Base-by-base conservation (phyloP, 64 coral and sea anemone genomes). In the Montipora cactus region DNA sequence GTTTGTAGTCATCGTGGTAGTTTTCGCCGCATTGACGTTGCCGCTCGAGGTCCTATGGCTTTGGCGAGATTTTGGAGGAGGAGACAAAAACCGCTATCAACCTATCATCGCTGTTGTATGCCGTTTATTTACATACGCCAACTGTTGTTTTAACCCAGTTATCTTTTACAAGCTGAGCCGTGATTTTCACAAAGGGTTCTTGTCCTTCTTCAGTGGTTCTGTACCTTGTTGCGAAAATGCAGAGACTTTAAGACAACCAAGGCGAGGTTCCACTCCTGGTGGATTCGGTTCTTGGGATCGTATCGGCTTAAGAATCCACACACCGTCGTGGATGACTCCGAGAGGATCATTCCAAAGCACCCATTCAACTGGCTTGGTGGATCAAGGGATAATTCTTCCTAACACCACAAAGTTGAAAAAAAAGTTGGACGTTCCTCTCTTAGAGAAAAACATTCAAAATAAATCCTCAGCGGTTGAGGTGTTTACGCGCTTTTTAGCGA, bases 81-180 rank as follows among this genome's bases (percentile, higher is more conserved):
- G 93, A 8, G 7, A 78, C 8, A 10, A 78, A 15, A 87, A 74
- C 37, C 89, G 2, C 25, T 70, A 79, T 18, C 95, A 89, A 55
- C 61, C 57, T 7, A 92, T 80, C 47, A 81, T 81, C 3, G 47
- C 91, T 5, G 80, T 95, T 64, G 44, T 95, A 2, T 98, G 96
- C 53, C 94, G 96, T 86, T 79, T 98, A 48, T 98, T 98, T 58
- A 98, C 96, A 3, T 98, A 98, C 58, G 84, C 93, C 11, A 98
- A 98, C 55, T 89, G 88, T 4, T 93, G 94, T n/a, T 83, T 90
- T 19, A 98, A 98, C 44, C 96, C 96, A 2, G 49, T 92, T 8
- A 98, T 98, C 49, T 98, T 95, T 80, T 88, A 91, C 51, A 89
- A 89, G 19, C 92, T 98, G 12, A 95, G 93, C 87, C 64, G 79